Evolutionary conservation across 2,888 invertebrate species (phyloP).

Genomic region (Mythimna pallens): DNA sequence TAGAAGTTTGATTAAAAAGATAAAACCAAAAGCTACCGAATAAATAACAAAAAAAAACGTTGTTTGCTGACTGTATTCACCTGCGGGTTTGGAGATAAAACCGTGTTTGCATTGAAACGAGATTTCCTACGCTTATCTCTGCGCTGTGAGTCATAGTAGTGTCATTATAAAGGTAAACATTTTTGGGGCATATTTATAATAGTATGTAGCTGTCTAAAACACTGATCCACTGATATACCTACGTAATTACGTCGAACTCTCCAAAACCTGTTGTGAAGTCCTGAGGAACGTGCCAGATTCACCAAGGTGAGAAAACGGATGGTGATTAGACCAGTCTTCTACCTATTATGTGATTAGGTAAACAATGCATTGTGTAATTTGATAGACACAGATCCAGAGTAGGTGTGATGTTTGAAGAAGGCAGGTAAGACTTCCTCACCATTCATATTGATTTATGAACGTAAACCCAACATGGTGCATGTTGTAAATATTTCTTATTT

Average conservation of each 20-base stretch:
- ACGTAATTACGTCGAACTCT: background rate
- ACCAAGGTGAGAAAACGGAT: background rate
- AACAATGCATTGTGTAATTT: constrained; percentile 14
- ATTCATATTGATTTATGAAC: constrained; percentile 51
- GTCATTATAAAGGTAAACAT: constrained; percentile 12
- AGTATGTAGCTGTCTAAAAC: no score
- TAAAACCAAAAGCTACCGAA: constrained; percentile 35
- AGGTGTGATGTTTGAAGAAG: constrained; percentile 23
- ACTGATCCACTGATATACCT: background rate
- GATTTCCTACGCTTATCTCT: constrained; percentile 59
- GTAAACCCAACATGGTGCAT: constrained; percentile 22
- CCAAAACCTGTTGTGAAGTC: background rate
- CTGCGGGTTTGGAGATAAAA: constrained; percentile 49
- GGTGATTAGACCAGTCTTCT: background rate
- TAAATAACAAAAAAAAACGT: constrained; percentile 33
- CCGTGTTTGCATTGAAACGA: constrained; percentile 49
- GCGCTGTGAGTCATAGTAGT: constrained; percentile 25
- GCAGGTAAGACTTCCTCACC: constrained; percentile 17
- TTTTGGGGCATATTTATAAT: constrained; percentile 2
- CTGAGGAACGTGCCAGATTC: background rate
- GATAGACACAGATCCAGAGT: background rate
- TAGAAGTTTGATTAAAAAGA: constrained; percentile 6
- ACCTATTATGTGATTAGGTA: background rate
- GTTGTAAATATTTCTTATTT: constrained; percentile 49
- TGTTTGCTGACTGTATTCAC: constrained; percentile 49